Evolutionary conservation across 2,113 vertebrate genomes (phyloP).

Genomic region (Brienomyrus longianalis): DNA sequence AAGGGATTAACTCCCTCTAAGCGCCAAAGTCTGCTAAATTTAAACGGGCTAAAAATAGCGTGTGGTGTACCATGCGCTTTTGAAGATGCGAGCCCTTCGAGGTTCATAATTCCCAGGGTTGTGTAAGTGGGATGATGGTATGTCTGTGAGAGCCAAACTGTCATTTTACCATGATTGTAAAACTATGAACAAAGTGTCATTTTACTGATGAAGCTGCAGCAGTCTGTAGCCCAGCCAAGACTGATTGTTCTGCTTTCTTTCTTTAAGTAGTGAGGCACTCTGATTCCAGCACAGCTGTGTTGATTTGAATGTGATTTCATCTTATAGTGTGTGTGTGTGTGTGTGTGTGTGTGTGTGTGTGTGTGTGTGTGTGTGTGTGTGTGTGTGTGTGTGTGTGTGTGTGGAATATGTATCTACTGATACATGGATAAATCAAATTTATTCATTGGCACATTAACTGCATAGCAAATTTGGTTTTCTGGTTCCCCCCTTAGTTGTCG

Average conservation of each 20-base stretch:
- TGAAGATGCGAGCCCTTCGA: background rate
- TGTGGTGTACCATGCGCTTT: background rate
- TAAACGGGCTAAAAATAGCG: background rate
- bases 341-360: background rate
- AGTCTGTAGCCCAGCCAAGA: background rate
- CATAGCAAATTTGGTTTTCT: background rate
- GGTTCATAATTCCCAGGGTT: background rate
- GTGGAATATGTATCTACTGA: background rate
- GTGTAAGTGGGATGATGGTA: background rate
- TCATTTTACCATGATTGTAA: conserved; percentile 19
- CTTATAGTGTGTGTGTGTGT: background rate
- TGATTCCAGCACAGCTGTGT: background rate
- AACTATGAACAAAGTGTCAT: background rate
- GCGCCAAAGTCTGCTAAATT: background rate
- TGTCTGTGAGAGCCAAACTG: background rate
- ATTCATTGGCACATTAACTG: background rate
- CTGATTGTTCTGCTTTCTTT: background rate
- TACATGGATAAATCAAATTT: background rate
- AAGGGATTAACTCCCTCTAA: conserved; percentile 13
- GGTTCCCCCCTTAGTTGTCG: background rate
- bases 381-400: background rate
- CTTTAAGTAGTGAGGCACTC: background rate
- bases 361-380: background rate
- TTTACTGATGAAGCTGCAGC: conserved; percentile 8
- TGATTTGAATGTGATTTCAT: background rate